Conservation (phyloP, 2,888 invertebrate species). For the Cacoxenus indagator region DNA sequence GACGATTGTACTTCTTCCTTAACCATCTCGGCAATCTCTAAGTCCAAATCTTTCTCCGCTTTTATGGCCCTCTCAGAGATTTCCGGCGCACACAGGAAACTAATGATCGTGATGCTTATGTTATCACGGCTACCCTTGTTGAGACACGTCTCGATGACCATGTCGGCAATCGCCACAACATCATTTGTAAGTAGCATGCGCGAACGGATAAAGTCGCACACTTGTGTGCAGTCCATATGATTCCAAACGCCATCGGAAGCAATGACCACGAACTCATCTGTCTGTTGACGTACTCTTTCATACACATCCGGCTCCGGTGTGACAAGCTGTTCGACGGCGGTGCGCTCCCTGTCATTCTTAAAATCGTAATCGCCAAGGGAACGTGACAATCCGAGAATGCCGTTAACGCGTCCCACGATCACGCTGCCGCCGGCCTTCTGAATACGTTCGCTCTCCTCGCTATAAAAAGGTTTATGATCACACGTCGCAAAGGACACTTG, state of each 20-base stretch:
- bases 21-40: neutral
- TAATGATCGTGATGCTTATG: slow-evolving; percentile 30
- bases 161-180: slow-evolving; percentile 23
- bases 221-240: slow-evolving; percentile 94
- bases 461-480: slow-evolving; percentile 94
- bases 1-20: slow-evolving; percentile 13
- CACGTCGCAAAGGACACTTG: slow-evolving; percentile 87
- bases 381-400: slow-evolving; percentile 92
- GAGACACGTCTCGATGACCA: slow-evolving; percentile 30
- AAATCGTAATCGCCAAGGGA: slow-evolving; percentile 97
- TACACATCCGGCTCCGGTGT: slow-evolving; percentile 98
- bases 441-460: slow-evolving; percentile 91
- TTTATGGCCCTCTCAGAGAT: slow-evolving; percentile 10
- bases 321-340: slow-evolving; percentile 96
- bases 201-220: slow-evolving; percentile 63
- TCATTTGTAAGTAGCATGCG: slow-evolving; percentile 23
- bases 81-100: slow-evolving; percentile 26
- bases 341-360: slow-evolving; percentile 83
- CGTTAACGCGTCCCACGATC: slow-evolving; percentile 96
- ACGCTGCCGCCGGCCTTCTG: slow-evolving; percentile 96
- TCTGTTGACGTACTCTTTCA: slow-evolving; percentile 79
- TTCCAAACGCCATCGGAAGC: slow-evolving; percentile 99
- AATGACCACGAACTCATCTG: slow-evolving; percentile 93
- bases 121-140: slow-evolving; percentile 34
- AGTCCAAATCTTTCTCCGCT: slow-evolving; percentile 14